phyloP scores from a whole-genome alignment of 2,888 invertebrate genomes.

The Drosophila macrothrix region DNA sequence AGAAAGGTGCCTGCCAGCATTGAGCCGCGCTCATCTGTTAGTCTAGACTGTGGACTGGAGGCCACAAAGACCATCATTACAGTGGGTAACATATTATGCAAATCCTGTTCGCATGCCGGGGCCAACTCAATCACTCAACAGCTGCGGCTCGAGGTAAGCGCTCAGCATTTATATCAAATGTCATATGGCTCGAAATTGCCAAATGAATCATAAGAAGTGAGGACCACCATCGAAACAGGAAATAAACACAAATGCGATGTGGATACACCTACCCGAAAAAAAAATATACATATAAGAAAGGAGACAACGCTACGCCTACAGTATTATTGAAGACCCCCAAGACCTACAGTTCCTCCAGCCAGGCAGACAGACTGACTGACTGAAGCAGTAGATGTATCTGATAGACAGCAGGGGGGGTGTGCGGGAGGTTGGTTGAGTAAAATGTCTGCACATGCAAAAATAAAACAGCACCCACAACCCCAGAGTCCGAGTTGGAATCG shows the following conservation, averaged over 20 bases:
- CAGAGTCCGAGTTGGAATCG: constrained; percentile 7
- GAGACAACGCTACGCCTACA: constrained; percentile 57
- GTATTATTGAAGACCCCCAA: constrained; percentile 29
- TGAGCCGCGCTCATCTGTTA: constrained; percentile 46
- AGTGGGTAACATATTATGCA: constrained; percentile 66
- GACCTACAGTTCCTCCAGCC: constrained; percentile 28
- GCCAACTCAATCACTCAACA: constrained; percentile 57
- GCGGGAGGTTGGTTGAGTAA: not conserved
- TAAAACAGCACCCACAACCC: constrained; percentile 56
- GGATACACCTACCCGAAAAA: constrained; percentile 59
- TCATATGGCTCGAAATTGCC: constrained; percentile 74
- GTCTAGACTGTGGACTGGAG: constrained; percentile 50
- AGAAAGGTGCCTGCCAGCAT: constrained; percentile 49
- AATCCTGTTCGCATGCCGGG: constrained; percentile 54
- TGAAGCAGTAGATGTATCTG: constrained; percentile 23
- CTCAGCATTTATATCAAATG: constrained; percentile 79
- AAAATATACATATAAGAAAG: constrained; percentile 6
- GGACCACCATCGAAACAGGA: constrained; percentile 79
- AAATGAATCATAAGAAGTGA: constrained; percentile 75
- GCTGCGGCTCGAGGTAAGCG: constrained; percentile 29
- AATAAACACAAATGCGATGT: constrained; percentile 65
- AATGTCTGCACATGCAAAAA: constrained; percentile 61
- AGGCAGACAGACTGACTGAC: constrained; percentile 22
- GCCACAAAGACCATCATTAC: constrained; percentile 53
- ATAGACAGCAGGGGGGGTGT: constrained; percentile 34